Conservation (phyloP, 1,140 invertebrate species). For the Plutomurus gul region DNA sequence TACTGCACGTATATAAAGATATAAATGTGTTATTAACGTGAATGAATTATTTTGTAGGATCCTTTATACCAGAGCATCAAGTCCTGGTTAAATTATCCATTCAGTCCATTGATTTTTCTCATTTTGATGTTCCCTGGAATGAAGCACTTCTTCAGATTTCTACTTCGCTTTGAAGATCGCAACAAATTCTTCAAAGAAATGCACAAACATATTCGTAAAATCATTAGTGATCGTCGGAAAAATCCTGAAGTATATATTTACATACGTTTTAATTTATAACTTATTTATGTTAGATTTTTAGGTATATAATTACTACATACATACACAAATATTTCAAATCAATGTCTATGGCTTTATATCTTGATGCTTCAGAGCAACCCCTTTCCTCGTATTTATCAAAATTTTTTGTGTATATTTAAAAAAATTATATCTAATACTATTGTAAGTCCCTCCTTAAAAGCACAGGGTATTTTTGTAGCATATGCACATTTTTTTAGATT, state of each 20-base stretch:
- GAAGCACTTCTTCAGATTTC: constrained; percentile 47
- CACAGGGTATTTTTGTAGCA: no score
- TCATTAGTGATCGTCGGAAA: constrained; percentile 37
- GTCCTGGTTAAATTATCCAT: constrained; percentile 49
- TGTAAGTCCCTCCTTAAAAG: no score
- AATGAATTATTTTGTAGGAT: constrained; percentile 34
- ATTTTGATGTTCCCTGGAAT: constrained; percentile 52
- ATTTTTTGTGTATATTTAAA: no score
- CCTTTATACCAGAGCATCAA: constrained; percentile 48
- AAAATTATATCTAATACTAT: no score
- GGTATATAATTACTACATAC: background rate
- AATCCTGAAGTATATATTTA: constrained; percentile 35
- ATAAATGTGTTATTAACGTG: background rate
- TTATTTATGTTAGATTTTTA: background rate
- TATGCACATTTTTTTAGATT: no score
- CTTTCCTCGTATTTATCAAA: no score
- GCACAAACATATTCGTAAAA: constrained; percentile 42
- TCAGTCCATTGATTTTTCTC: constrained; percentile 46
- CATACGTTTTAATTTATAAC: background rate
- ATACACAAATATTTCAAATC: no score
- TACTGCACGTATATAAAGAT: no score
- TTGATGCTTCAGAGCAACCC: no score
- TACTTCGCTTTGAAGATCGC: constrained; percentile 46
- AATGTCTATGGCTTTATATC: no score
- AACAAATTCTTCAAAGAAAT: constrained; percentile 50